Evolutionary conservation across 2,797 vertebrate genomes (phyloP).

Genomic region (Eidolon dupreanum): DNA sequence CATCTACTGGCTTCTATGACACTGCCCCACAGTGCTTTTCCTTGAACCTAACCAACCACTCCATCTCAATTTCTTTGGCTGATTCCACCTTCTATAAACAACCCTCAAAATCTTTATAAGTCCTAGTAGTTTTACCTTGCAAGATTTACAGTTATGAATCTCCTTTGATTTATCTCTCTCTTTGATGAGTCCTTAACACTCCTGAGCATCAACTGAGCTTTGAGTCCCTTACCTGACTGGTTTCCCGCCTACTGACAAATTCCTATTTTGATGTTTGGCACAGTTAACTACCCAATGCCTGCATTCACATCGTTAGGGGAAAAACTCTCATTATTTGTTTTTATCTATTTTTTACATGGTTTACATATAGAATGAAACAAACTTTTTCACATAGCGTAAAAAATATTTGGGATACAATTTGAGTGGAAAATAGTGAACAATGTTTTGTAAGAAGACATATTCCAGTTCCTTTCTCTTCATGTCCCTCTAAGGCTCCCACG

Average conservation of each 20-base stretch:
- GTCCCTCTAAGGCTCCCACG: background rate
- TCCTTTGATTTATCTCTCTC: background rate
- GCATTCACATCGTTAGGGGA: background rate
- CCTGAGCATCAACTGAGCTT: background rate
- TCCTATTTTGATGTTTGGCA: background rate
- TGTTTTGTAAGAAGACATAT: background rate
- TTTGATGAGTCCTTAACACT: background rate
- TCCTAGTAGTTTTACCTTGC: background rate
- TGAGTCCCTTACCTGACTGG: background rate
- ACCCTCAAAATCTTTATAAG: background rate
- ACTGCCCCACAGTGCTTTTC: background rate
- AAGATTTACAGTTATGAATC: background rate
- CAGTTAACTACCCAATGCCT: background rate
- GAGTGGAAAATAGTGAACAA: background rate
- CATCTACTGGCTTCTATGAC: background rate
- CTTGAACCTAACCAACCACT: background rate
- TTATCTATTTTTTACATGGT: background rate
- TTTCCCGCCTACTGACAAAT: background rate
- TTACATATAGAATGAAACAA: background rate
- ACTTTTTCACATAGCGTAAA: background rate
- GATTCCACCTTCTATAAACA: background rate
- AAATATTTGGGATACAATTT: slow-evolving; percentile 28
- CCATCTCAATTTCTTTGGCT: background rate
- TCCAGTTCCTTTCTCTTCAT: background rate
- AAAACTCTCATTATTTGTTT: background rate